These are phyloP conservation scores for Hyposoter dolosus DNA, from an alignment of 2,888 invertebrate genomes.

Conservation along the genomic window DNA sequence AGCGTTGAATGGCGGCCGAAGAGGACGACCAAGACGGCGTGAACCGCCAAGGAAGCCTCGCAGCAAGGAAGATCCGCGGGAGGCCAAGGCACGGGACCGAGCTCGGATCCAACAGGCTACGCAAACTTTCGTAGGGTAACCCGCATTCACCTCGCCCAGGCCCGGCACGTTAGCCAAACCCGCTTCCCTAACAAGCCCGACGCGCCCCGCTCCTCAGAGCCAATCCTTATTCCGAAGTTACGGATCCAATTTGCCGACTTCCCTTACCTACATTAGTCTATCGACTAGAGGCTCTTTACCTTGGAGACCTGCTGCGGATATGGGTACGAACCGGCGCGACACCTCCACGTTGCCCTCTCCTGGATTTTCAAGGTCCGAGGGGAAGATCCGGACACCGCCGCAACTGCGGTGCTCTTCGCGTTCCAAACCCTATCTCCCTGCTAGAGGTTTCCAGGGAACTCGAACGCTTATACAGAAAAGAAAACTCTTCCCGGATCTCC, in stretches of 20 bases:
- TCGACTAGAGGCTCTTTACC: too few species aligned
- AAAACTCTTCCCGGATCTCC: too few species aligned
- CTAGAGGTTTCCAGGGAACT: too few species aligned
- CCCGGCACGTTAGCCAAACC: conserved; percentile 75
- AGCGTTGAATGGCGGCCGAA: conserved; percentile 87
- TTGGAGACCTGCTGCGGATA: too few species aligned
- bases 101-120: conserved; percentile 75
- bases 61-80: conserved; percentile 81
- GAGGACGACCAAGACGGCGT: conserved; percentile 74
- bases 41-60: conserved; percentile 70
- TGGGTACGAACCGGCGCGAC: too few species aligned
- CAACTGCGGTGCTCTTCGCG: too few species aligned
- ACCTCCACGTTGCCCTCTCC: too few species aligned
- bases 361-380: too few species aligned
- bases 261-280: conserved; percentile 89
- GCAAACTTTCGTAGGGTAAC: conserved; percentile 49
- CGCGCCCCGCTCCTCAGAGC: conserved; percentile 89
- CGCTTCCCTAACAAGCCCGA: conserved; percentile 86
- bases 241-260: conserved; percentile 89
- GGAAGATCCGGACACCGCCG: too few species aligned
- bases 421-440: too few species aligned
- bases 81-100: conserved; percentile 85
- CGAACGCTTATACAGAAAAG: too few species aligned
- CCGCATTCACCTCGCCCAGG: conserved; percentile 72
- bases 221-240: conserved; percentile 90